A percentile compares a stretch with the other conserved stretches of the same genome.
Evolutionary conservation across 1,140 invertebrate species (phyloP).

Genomic region (Holcopasites calliopsidis): DNA sequence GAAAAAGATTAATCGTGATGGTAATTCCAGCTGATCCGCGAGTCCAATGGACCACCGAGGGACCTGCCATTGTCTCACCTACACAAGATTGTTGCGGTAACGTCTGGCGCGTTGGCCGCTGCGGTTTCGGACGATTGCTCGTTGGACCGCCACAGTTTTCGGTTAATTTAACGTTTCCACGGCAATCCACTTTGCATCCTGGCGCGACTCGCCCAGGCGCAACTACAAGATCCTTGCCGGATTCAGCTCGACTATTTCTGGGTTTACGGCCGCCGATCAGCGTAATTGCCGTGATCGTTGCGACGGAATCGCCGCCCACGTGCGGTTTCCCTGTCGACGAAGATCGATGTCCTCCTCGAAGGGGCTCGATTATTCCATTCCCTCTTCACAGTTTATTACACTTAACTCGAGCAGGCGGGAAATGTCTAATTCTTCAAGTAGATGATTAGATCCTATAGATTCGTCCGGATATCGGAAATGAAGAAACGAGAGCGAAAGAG

Average conservation of each 20-base stretch:
- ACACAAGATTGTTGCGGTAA: constrained; percentile 55
- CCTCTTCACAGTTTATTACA: too few relatives aligned
- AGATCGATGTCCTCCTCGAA: not conserved
- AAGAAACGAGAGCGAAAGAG: not conserved
- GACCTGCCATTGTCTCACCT: constrained; percentile 8
- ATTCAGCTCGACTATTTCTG: not conserved
- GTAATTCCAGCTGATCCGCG: not conserved
- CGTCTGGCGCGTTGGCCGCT: constrained; percentile 41
- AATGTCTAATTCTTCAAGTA: too few relatives aligned
- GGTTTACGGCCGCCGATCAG: not conserved
- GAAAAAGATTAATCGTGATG: constrained; percentile 46
- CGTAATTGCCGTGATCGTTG: constrained; percentile 7
- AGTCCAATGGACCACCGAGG: constrained; percentile 22
- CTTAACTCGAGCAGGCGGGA: too few relatives aligned
- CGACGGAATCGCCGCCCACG: not conserved
- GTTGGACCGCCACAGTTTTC: constrained; percentile 24
- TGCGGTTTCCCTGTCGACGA: not conserved
- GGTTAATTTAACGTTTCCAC: constrained; percentile 60
- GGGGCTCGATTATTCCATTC: not conserved
- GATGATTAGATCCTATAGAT: too few relatives aligned
- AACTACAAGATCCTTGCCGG: not conserved
- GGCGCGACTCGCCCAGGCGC: not conserved
- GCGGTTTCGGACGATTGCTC: constrained; percentile 58
- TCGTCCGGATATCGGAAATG: not conserved
- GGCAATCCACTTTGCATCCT: constrained; percentile 56